A percentile compares a stretch with the other conserved stretches of the same genome.
These are phyloP conservation scores for Platyscapa corneri DNA, from an alignment of 1,140 invertebrate species.

Conservation along the genomic window DNA sequence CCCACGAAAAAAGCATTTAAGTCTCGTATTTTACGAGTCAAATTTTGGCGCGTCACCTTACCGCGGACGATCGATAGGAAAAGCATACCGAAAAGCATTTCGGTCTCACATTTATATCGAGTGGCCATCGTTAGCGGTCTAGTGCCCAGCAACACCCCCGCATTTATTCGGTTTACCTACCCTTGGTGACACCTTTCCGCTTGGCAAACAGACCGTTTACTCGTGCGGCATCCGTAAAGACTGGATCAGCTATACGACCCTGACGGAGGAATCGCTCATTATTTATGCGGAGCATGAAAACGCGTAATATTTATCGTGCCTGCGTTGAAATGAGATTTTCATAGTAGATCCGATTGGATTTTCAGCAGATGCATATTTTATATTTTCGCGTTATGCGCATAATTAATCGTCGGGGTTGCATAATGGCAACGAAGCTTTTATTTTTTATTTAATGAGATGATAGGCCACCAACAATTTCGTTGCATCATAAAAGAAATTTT, in stretches of 20 bases:
- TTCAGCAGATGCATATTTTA: background rate
- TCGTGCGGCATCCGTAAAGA: background rate
- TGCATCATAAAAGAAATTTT: background rate
- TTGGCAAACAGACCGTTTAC: no score
- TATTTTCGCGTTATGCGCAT: background rate
- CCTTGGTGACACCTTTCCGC: background rate
- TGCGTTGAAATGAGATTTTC: background rate
- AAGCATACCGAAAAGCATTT: background rate
- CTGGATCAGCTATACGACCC: background rate
- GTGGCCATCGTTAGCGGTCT: background rate
- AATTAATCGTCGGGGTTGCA: conserved; percentile 1
- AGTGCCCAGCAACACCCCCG: background rate
- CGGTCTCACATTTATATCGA: background rate
- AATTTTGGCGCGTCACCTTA: background rate
- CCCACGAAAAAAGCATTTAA: background rate
- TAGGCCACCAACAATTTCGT: background rate
- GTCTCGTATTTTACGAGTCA: background rate
- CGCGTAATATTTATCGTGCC: background rate
- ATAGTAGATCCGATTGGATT: background rate
- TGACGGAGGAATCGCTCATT: background rate
- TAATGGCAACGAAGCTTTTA: background rate
- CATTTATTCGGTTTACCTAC: conserved; percentile 2
- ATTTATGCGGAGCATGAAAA: background rate
- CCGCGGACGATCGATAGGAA: background rate
- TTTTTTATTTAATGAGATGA: background rate